A percentile compares a stretch with the other conserved stretches of the same genome.
These are phyloP conservation scores for Okamejei kenojei DNA, from an alignment of 2,797 vertebrate genomes.

Conservation along the genomic window DNA sequence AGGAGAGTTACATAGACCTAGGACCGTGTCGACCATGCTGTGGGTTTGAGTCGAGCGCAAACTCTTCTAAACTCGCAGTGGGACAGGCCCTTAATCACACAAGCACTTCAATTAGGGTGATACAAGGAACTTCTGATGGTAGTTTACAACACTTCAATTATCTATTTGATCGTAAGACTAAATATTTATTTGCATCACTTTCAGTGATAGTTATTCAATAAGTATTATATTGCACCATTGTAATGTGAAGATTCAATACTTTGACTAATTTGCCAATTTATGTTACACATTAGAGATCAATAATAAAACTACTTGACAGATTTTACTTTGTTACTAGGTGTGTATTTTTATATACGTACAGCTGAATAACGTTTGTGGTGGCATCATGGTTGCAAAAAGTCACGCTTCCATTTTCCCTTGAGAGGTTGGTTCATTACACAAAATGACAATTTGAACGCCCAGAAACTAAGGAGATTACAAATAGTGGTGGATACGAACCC, in stretches of 20 bases:
- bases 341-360: not conserved
- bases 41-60: no score
- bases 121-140: no score
- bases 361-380: not conserved
- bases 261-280: not conserved
- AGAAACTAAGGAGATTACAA: no score
- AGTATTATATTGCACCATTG: not conserved
- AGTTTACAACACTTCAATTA: not conserved
- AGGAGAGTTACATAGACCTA: no score
- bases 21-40: no score
- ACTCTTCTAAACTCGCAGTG: no score
- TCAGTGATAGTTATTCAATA: not conserved
- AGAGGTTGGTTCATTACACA: no score
- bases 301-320: not conserved
- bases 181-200: not conserved
- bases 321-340: not conserved
- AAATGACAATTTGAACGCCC: no score
- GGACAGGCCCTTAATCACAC: no score
- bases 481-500: no score
- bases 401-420: not conserved
- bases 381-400: not conserved
- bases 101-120: no score
- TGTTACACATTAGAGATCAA: not conserved
- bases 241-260: not conserved
- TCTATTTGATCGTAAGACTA: not conserved